Evolutionary conservation across 2,888 invertebrate genomes (phyloP).

Genomic region (Nymphalis c-album): DNA sequence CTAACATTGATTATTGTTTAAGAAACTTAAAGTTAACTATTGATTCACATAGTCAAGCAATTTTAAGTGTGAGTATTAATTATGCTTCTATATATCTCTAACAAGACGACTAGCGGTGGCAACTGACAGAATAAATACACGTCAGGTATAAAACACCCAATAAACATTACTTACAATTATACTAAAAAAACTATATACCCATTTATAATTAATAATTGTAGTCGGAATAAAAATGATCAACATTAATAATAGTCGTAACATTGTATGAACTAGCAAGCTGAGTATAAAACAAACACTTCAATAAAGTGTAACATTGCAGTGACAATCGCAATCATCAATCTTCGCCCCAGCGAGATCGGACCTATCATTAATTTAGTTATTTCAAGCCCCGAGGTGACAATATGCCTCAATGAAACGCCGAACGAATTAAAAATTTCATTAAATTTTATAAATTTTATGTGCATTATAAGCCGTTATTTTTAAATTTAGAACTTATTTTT

Average conservation of each 20-base stretch:
- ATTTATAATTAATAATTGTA: no score
- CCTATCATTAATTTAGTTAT: constrained; percentile 66
- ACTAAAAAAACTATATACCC: no score
- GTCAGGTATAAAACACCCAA: no score
- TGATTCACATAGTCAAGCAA: no score
- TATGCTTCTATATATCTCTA: no score
- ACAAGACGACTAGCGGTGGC: no score
- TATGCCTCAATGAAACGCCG: constrained; percentile 39
- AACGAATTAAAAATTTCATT: constrained; percentile 43
- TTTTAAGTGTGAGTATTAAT: no score
- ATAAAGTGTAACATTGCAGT: constrained; percentile 34
- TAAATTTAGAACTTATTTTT: not conserved
- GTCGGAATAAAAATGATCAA: constrained; percentile 3
- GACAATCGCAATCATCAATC: constrained; percentile 48
- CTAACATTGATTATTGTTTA: no score
- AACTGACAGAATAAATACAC: no score
- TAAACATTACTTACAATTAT: no score
- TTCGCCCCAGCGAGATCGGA: constrained; percentile 57
- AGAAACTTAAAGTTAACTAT: no score
- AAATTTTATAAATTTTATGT: constrained; percentile 7
- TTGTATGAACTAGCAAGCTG: constrained; percentile 12
- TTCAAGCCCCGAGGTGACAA: constrained; percentile 45
- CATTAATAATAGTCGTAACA: constrained; percentile 9
- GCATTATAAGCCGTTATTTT: not conserved
- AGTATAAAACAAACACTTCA: constrained; percentile 32